Base-by-base conservation (phyloP, 1,140 invertebrate genomes). In the Bombus affinis region DNA sequence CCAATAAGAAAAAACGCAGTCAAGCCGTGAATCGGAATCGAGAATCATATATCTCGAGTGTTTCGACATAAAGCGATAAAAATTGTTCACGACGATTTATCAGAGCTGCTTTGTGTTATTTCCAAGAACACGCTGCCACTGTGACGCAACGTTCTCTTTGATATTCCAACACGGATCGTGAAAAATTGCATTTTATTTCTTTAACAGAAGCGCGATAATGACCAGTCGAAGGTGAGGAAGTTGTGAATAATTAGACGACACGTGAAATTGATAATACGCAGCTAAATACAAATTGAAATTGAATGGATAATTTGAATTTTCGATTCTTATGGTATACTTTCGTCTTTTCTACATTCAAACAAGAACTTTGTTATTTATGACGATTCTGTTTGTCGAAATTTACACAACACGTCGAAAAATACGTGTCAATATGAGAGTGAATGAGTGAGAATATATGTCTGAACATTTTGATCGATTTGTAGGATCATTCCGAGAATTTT, bases 211-310 rank as follows among this genome's bases (percentile, higher is more conserved):
- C 44, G 35, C 32, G 78, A 32, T 65, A 66, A 77, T 77, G 44
- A 80, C 53, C 25, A 53, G 12, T n/a, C 35, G 35, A 75, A 15
- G n/a, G 25, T 6, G 32, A 18, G 25, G 59, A 76, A 66, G 25
- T 59, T 12, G 25, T 59, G 18, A 35, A 37, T 75, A 44, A 75
- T 66, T 22, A 66, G 44, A 87, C 32, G 72, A 74, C 78, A 85
- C 77, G 65, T 76, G 82, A 88, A 87, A 85, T 83, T 73, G 87
- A 88, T 89, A 76, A 82, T 37, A 32, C 78, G 37, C 42, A 37
- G n/a, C 13, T 35, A 44, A 42, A 83, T 57, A 76, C 37, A 39
- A 76, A 79, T 79, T 15, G 47, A 13, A n/a, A 28, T 81, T 75
- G 80, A 88, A 88, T 22, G 47, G 18, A 53, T 8, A 13, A 62